Base-by-base conservation (phyloP, 2,888 invertebrate genomes). In the Dromius quadrimaculatus region DNA sequence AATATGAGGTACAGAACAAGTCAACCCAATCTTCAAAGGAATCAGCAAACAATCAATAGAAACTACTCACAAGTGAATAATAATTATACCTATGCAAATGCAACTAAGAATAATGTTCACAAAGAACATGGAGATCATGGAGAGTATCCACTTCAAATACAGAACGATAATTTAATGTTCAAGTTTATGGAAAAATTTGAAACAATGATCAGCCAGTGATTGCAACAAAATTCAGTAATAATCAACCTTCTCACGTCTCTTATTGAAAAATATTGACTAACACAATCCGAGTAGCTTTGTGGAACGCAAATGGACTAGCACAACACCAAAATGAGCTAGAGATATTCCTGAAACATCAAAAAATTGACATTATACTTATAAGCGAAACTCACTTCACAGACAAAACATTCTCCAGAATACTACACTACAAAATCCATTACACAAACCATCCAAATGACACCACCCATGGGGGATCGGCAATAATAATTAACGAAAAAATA, bases 161-260 rank as follows among this genome's bases (percentile, higher is more conserved):
- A 54, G n/a, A 54, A 54, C 13, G 23, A 54, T n/a, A 19, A 8
- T 54, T 22, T 54, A n/a, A 22, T 54, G 23, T 19, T 23, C n/a
- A 17, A 54, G 22, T 22, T 54, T 22, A 22, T 54, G 9, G 20
- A 54, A n/a, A 54, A 54, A 54, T 22, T 22, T 54, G 54, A 54
- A 54, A 20, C 20, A 22, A 54, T 54, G 54, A 19, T 54, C 2
- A 23, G n/a, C 23, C 54, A 54, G 13, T 5, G 2, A 1, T 22
- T 54, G 54, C 20, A 54, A 22, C 54, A 54, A 22, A 54, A 54
- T 9, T 22, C 23, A 22, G 20, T 54, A 20, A 22, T 54, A 1
- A 22, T 54, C 8, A 2, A 54, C 20, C 54, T 54, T 19, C 23
- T 54, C 11, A 19, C 54, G 2, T 8, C 54, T 8, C n/a, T 54